phyloP scores from a whole-genome alignment of 1,140 invertebrate genomes.

The Periplaneta americana region DNA sequence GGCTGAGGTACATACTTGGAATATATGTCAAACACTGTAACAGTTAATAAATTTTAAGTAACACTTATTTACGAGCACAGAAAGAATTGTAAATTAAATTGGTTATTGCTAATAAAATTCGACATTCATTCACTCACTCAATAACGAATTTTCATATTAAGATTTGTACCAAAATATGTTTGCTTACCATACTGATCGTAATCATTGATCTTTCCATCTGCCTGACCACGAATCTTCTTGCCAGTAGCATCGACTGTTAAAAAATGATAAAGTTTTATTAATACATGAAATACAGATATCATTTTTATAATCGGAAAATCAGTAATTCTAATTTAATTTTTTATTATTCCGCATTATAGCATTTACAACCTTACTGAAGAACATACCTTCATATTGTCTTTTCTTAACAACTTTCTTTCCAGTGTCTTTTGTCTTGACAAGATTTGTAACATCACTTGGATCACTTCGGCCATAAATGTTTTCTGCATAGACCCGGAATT shows the following conservation, averaged over 20 bases:
- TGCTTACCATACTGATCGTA: constrained; percentile 89
- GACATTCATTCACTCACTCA: too few species aligned
- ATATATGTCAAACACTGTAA: constrained; percentile 89
- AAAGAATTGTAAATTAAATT: background rate
- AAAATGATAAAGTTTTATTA: background rate
- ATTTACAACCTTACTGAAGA: background rate
- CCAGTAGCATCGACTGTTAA: constrained; percentile 79
- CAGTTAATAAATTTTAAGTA: constrained; percentile 14
- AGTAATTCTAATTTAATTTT: too few species aligned
- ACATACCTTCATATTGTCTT: constrained; percentile 61
- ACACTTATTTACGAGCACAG: background rate
- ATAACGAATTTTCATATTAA: too few species aligned
- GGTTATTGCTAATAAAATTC: too few species aligned
- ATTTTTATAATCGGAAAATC: too few species aligned
- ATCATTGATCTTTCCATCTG: constrained; percentile 84
- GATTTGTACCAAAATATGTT: too few species aligned
- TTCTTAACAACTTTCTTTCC: constrained; percentile 70
- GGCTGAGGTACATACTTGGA: constrained; percentile 95
- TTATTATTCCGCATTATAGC: too few species aligned
- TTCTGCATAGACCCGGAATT: constrained; percentile 94
- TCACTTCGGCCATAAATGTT: constrained; percentile 95
- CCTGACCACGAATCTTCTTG: constrained; percentile 86
- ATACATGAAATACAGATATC: too few species aligned
- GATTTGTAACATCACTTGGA: constrained; percentile 75
- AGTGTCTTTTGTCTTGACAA: constrained; percentile 78